Evolutionary conservation across 2,888 invertebrate species (phyloP), one percentile per base, ranked within the genome.

Genomic region (Melanotus villosus): DNA sequence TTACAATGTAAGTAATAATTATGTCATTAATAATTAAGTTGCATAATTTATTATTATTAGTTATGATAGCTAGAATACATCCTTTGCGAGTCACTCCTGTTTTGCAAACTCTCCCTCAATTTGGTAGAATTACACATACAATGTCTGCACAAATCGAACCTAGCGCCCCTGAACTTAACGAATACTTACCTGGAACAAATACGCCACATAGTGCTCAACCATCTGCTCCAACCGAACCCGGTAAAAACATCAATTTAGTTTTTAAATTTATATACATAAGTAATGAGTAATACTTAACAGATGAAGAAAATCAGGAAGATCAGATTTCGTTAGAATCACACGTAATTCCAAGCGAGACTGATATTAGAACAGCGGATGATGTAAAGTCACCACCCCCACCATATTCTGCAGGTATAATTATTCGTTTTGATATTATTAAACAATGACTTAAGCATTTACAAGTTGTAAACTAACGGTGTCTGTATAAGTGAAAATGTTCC

Each of bases 261-360:
- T n/a, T n/a, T n/a, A n/a, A n/a, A n/a, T n/a, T n/a, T n/a, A n/a
- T n/a, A n/a, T n/a, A n/a, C n/a, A n/a, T n/a, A n/a, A n/a, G n/a
- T n/a, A n/a, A n/a, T n/a, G n/a, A n/a, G n/a, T n/a, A 32, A 36
- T 23, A 36, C 9, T n/a, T 43, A 47, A 26, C 12, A 3, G 14
- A 34, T 50, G 10, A 50, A 12, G 56, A 45, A 38, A 21, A 56
- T 10, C 56, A 63, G 14, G 59, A 69, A 12, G 69, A 69, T 23
- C 69, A 69, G 54, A 56, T 69, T 38, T 69, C 69, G 6, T 45
- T 69, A 23, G 69, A 69, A 47, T 69, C 69, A 7, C 69, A 65
- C 32, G 30, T 14, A 10, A 60, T 69, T 16, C 5, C 45, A 16
- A 34, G 10, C 1, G 58, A 57, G 50, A 65, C 10, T 19, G 38